Percentiles rank a stretch among this genome's conserved stretches.
Evolutionary conservation across 2,888 invertebrate genomes (phyloP).

Genomic region (Macrophya annulata): DNA sequence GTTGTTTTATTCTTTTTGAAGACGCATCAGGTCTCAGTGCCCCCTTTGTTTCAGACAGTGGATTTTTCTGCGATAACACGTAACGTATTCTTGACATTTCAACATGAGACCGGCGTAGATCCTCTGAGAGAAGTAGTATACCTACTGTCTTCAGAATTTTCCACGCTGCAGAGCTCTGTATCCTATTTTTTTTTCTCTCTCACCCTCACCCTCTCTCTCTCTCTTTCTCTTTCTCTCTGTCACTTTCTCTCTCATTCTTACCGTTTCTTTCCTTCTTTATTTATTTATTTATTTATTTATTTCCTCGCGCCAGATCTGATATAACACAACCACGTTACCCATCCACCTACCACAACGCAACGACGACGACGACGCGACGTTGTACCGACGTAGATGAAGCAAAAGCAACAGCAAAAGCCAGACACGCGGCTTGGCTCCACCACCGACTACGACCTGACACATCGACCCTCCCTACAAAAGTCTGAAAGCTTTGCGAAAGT

Average conservation of each 20-base stretch:
- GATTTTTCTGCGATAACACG: not conserved
- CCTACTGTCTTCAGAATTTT: slow-evolving; percentile 4
- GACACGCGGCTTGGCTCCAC: slow-evolving; percentile 27
- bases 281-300: not conserved
- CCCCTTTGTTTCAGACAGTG: slow-evolving; percentile 23
- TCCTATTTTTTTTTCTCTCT: not conserved
- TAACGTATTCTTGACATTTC: slow-evolving; percentile 27
- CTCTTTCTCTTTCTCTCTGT: not conserved
- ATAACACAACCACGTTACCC: slow-evolving; percentile 19
- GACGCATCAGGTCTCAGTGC: not conserved
- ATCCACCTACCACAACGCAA: not conserved
- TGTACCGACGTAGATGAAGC: not conserved
- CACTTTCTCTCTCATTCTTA: not conserved
- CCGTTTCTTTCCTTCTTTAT: not conserved
- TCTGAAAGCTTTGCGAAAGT: slow-evolving; percentile 48
- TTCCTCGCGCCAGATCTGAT: not conserved
- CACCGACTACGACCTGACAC: slow-evolving; percentile 20
- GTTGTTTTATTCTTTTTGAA: not conserved
- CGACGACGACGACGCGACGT: not conserved
- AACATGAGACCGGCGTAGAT: not conserved
- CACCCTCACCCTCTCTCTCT: not conserved
- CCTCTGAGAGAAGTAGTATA: not conserved
- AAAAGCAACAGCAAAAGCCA: slow-evolving; percentile 17
- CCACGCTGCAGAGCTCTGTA: not conserved
- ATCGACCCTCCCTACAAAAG: slow-evolving; percentile 34